phyloP scores from a whole-genome alignment of 2,888 invertebrate species.

The Erpobdella octoculata region DNA sequence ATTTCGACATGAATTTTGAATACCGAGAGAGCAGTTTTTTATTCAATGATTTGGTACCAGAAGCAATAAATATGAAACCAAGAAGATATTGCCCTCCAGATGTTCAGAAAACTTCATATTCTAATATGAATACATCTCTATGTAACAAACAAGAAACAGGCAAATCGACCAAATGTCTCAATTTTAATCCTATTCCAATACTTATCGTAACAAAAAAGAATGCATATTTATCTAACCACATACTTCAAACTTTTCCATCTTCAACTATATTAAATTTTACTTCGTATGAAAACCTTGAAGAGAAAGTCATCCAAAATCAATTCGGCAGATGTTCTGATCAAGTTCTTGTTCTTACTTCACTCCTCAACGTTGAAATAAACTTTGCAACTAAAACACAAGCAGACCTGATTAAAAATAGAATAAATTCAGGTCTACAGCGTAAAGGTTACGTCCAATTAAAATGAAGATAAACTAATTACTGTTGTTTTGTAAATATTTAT shows the following conservation, averaged over 20 bases:
- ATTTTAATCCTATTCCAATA: neutral
- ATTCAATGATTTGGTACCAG: neutral
- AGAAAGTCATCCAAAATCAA: neutral
- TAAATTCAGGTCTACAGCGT: no score
- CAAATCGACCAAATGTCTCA: neutral
- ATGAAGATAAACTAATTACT: no score
- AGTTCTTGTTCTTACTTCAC: neutral
- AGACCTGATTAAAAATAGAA: no score
- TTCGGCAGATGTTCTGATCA: neutral
- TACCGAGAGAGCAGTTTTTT: slow-evolving; percentile 3
- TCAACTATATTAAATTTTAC: no score
- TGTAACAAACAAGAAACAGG: neutral
- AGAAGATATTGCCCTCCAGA: neutral
- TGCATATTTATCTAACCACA: neutral
- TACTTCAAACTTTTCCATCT: neutral
- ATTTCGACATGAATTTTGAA: no score
- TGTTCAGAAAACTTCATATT: neutral
- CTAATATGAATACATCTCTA: neutral
- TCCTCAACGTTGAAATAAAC: neutral
- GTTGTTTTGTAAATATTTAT: no score
- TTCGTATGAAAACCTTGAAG: neutral
- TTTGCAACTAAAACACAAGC: no score
- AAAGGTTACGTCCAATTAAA: no score
- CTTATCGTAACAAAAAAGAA: neutral
- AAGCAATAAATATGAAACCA: neutral